Conservation (phyloP, 2,888 invertebrate genomes). For the Pecten maximus region DNA sequence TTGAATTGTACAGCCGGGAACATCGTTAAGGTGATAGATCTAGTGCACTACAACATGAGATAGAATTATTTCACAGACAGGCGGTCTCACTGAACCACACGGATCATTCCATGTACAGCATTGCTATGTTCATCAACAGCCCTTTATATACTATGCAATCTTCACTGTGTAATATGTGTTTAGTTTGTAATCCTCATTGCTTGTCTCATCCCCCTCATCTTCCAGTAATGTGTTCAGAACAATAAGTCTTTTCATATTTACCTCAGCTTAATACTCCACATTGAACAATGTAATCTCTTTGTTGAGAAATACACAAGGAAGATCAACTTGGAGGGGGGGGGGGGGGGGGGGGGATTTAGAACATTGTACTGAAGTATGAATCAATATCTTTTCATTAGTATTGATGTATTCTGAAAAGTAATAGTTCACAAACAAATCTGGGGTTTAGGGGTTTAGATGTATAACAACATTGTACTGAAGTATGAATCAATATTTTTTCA, state of each 20-base stretch:
- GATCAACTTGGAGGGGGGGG: too few species aligned
- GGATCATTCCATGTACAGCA: conserved; percentile 1
- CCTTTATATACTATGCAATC: conserved; percentile 27
- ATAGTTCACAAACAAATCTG: too few species aligned
- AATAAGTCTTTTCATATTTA: neutral
- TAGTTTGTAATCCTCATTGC: neutral
- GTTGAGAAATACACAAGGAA: neutral
- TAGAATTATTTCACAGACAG: neutral
- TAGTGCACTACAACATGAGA: neutral
- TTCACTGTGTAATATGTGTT: neutral
- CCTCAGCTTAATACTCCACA: neutral
- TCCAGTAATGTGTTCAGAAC: conserved; percentile 13
- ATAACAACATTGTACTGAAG: too few species aligned
- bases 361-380: too few species aligned
- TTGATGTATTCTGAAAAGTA: too few species aligned
- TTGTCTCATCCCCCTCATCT: neutral
- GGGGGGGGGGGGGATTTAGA: too few species aligned
- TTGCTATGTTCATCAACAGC: neutral
- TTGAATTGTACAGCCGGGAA: neutral
- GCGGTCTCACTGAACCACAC: neutral
- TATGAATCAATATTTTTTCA: too few species aligned
- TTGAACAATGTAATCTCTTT: neutral
- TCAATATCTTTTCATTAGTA: too few species aligned
- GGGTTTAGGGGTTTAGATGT: too few species aligned
- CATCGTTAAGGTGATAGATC: neutral